Evolutionary conservation across 1,140 invertebrate genomes (phyloP).

Genomic region (Aphelenchoides avenae): DNA sequence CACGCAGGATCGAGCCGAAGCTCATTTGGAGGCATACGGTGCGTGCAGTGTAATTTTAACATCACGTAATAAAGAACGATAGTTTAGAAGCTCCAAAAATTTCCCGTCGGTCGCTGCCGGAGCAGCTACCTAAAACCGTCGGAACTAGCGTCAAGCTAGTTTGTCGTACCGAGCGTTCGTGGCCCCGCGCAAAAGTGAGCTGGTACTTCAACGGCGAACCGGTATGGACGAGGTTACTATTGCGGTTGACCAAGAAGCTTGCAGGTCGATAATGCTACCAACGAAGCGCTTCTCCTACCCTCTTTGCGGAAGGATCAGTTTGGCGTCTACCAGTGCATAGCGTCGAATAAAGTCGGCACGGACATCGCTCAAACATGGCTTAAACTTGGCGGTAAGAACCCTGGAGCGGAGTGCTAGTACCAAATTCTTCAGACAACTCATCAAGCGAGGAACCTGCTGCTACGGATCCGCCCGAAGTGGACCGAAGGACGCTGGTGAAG

Average conservation of each 20-base stretch:
- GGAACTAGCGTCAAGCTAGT: conserved; percentile 20
- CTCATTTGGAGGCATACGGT: too few species aligned
- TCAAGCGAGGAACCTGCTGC: conserved; percentile 76
- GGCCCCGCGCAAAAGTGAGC: conserved; percentile 40
- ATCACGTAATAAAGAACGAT: too few species aligned
- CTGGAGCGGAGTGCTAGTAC: conserved; percentile 12
- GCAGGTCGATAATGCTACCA: conserved; percentile 52
- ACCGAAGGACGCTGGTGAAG: conserved; percentile 4
- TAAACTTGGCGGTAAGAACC: conserved; percentile 86
- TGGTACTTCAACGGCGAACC: conserved; percentile 47
- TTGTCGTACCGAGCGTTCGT: conserved; percentile 34
- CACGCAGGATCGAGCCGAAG: too few species aligned
- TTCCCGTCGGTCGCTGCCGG: conserved; percentile 5
- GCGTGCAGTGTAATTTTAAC: too few species aligned
- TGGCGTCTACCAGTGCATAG: conserved; percentile 92
- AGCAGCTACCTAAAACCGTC: neutral
- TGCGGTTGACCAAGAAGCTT: conserved; percentile 49
- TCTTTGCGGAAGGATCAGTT: conserved; percentile 77
- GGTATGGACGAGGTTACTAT: conserved; percentile 25
- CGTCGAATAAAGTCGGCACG: conserved; percentile 79
- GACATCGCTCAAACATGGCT: conserved; percentile 83
- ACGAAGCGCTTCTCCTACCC: conserved; percentile 76
- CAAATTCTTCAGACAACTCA: conserved; percentile 48
- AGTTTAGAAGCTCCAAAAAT: conserved; percentile 17
- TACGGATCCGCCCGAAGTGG: too few species aligned